Evolutionary conservation across 2,113 vertebrate genomes (phyloP).

Genomic region (Calyptomena viridis): DNA sequence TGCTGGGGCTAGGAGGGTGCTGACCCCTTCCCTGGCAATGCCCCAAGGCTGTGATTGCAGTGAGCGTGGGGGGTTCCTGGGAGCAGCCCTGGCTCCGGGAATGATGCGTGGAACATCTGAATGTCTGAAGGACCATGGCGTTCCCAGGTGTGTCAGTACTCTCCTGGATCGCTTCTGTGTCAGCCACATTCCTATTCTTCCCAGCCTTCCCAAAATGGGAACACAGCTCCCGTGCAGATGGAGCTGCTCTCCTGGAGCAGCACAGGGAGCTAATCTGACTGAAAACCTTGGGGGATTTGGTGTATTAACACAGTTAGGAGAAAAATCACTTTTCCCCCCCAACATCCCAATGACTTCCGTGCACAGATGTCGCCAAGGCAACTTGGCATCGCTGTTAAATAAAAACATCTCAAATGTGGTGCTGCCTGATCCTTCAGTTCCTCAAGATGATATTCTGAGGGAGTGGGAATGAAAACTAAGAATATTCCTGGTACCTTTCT

Average conservation of each 20-base stretch:
- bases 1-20: background rate
- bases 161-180: background rate
- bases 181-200: background rate
- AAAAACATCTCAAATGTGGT: fast-evolving
- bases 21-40: background rate
- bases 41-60: background rate
- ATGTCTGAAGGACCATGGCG: background rate
- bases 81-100: background rate
- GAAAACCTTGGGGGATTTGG: background rate
- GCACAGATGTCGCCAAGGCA: fast-evolving
- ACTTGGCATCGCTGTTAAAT: fast-evolving
- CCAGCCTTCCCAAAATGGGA: background rate
- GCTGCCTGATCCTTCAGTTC: background rate
- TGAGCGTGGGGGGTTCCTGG: fast-evolving
- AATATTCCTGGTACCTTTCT: background rate
- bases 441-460: background rate
- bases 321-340: fast-evolving
- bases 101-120: background rate
- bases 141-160: background rate
- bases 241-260: background rate
- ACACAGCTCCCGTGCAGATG: too few relatives aligned
- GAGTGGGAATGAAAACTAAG: background rate
- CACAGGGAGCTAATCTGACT: background rate
- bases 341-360: too few relatives aligned
- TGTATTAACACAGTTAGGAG: too few relatives aligned